Percentiles rank a stretch among this genome's conserved stretches.
Conservation (phyloP, 2,797 vertebrate species). For the Anisognathus igniventris region DNA sequence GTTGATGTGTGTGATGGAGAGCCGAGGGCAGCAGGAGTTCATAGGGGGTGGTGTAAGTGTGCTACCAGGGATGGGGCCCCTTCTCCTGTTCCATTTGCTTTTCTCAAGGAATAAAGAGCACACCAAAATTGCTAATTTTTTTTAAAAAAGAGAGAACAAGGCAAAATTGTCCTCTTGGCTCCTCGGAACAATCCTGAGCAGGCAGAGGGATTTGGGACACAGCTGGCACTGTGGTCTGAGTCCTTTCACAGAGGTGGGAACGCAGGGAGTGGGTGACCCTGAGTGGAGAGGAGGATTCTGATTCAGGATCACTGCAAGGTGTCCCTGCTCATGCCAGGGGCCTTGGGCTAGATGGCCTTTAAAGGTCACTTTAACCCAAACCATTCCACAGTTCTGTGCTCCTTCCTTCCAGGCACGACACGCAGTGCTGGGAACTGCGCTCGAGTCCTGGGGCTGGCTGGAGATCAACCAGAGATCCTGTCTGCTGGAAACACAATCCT, state of each 20-base stretch:
- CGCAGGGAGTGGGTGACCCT: rapidly evolving
- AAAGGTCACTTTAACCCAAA: neutral
- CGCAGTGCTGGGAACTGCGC: rapidly evolving
- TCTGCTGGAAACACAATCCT: conserved; percentile 6
- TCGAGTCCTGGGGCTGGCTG: neutral
- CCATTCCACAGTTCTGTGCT: neutral
- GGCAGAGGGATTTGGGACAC: neutral
- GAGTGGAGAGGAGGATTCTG: neutral
- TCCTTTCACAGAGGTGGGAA: neutral
- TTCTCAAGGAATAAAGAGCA: neutral
- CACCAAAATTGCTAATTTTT: neutral
- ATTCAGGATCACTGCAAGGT: neutral
- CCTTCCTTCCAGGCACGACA: neutral
- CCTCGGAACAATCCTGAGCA: neutral
- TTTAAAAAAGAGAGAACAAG: neutral
- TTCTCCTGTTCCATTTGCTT: neutral
- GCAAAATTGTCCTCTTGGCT: neutral
- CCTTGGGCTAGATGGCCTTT: neutral
- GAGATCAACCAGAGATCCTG: conserved; percentile 37
- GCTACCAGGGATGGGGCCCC: neutral
- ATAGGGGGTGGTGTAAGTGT: rapidly evolving
- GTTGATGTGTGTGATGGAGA: neutral
- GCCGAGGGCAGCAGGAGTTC: neutral
- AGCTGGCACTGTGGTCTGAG: neutral
- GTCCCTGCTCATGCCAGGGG: neutral